Percentiles rank a stretch among this genome's conserved stretches.
Evolutionary conservation across 2,888 invertebrate species (phyloP).

Genomic region (Myathropa florea): DNA sequence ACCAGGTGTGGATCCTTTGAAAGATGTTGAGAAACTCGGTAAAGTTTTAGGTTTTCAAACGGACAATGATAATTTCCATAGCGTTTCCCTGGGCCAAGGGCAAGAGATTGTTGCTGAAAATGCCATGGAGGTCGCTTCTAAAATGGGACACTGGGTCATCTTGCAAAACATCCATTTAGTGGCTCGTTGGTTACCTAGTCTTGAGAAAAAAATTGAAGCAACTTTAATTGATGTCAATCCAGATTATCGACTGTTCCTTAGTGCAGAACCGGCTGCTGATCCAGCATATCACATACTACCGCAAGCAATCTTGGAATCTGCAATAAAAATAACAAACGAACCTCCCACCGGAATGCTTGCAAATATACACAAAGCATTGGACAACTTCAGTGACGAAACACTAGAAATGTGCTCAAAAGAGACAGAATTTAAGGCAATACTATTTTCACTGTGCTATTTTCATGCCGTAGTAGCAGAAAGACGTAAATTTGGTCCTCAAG

Average conservation of each 20-base stretch:
- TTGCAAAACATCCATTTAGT: conserved; percentile 96
- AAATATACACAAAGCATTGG: conserved; percentile 95
- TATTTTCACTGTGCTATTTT: conserved; percentile 95
- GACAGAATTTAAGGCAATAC: conserved; percentile 93
- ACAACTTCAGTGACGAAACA: conserved; percentile 95
- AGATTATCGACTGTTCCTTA: conserved; percentile 88
- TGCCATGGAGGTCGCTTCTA: conserved; percentile 89
- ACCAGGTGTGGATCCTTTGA: conserved; percentile 96
- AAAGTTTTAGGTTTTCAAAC: conserved; percentile 89
- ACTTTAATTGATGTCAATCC: conserved; percentile 85
- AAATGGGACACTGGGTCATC: conserved; percentile 94
- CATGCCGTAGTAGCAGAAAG: conserved; percentile 96
- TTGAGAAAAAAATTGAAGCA: conserved; percentile 96
- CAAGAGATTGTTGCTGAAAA: conserved; percentile 95
- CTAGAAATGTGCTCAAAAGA: conserved; percentile 96
- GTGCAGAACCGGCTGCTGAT: conserved; percentile 91
- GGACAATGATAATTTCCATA: conserved; percentile 93
- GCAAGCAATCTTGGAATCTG: conserved; percentile 94
- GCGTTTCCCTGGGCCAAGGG: conserved; percentile 96
- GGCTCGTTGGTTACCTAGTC: conserved; percentile 90
- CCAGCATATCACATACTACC: conserved; percentile 86
- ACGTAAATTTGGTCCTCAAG: conserved; percentile 87
- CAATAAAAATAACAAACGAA: conserved; percentile 97
- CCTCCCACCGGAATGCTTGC: conserved; percentile 97
- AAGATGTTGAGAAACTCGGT: conserved; percentile 94